Conservation (phyloP, 2,888 invertebrate species). For the Mimachlamys varia region DNA sequence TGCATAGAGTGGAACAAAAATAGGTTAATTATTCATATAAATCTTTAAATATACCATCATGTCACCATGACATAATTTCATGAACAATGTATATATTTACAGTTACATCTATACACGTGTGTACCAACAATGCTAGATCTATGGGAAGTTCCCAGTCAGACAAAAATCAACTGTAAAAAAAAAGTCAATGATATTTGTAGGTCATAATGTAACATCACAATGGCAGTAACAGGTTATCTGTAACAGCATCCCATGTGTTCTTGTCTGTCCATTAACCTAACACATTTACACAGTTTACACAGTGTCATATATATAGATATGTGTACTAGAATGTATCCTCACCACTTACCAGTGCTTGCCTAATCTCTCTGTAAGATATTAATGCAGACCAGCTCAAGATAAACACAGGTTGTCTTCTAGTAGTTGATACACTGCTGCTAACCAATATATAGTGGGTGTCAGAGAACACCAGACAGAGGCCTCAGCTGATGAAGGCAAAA, state of each 20-base stretch:
- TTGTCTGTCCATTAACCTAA: neutral
- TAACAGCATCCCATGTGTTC: neutral
- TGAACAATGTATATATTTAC: neutral
- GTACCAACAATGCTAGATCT: too few species aligned
- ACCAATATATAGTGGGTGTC: neutral
- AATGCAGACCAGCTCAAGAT: neutral
- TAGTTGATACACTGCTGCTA: neutral
- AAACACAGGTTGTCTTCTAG: neutral
- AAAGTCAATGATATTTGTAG: conserved; percentile 4
- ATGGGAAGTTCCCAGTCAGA: too few species aligned
- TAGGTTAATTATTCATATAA: too few species aligned
- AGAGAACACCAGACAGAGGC: neutral
- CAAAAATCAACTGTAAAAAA: too few species aligned
- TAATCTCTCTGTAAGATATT: neutral
- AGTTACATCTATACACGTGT: too few species aligned
- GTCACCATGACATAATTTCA: neutral
- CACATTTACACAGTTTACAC: too few species aligned
- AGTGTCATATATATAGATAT: too few species aligned
- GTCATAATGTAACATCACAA: neutral
- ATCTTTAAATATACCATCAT: too few species aligned
- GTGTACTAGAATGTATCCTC: neutral
- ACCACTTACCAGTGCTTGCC: neutral
- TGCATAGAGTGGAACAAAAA: too few species aligned
- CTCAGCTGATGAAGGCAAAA: neutral
- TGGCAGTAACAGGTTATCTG: neutral